Evolutionary conservation across 2,888 invertebrate species (phyloP), one percentile per base, ranked within the genome.

Genomic region (Punctoribates punctum): DNA sequence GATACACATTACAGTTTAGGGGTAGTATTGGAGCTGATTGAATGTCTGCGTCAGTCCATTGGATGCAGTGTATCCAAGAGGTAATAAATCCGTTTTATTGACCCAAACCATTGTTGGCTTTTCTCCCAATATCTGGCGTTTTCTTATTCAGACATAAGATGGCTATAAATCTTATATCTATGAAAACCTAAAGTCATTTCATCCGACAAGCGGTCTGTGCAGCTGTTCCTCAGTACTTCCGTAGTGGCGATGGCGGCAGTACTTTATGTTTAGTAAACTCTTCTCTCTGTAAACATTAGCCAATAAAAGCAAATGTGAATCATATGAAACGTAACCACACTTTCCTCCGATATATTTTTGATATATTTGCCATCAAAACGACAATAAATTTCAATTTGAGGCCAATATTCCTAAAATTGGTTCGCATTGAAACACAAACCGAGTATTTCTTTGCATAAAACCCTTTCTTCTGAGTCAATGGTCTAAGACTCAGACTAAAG

Each of bases 31-130:
- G 11, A 46, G 23, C 17, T 48, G 72, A 72, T 72, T 72, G 46
- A 72, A 72, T 48, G 23, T 72, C 23, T 46, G 25, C 46, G 72
- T 72, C 48, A 72, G 46, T 11, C 27, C n/a, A 25, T 60, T 9
- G 20, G 23, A 70, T 42, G 42, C 38, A 46, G 48, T 72, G 5
- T 48, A 46, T 72, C 46, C 48, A 15, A 34, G 11, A 67, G 23
- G 25, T 48, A 72, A 72, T 72, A 72, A 72, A 72, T 72, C 48
- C 72, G 46, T 48, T 72, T 72, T 72, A 72, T 72, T 72, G 72
- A 72, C 72, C 72, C 27, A 72, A 57, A 72, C 72, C 46, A 72
- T 72, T 72, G 72, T 72, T 72, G 72, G 72, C 42, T 48, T 46
- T 72, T 23, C 72, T 46, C 13, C 48, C 48, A 46, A 72, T 72